Evolutionary conservation across 2,113 vertebrate species (phyloP), one percentile per base, ranked within the genome.

Genomic region (Setophaga coronata): DNA sequence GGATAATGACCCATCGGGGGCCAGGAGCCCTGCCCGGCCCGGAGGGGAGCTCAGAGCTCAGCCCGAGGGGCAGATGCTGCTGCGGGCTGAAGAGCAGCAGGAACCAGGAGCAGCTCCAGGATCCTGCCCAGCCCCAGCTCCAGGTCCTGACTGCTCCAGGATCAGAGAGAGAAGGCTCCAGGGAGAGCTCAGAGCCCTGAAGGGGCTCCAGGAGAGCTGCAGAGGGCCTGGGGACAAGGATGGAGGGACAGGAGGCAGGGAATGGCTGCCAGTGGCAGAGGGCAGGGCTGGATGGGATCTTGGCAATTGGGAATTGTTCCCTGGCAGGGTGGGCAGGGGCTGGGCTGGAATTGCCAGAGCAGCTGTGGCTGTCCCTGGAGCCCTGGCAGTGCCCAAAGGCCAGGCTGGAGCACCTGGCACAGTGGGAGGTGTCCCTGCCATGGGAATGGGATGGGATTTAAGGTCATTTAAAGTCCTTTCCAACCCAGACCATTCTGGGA

Each of bases 1-100:
- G 90, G 91, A 94, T 60, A 93, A 96, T 84, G 70, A 87, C 60
- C 87, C 95, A 16, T 42, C 72, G 19, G 89, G 96, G 94, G 87
- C 3, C 76, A 23, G 58, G 14, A 83, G 79, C 77, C 88, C 69
- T 13, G 57, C 25, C 88, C 69, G 16, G 57, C 17, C 66, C 50
- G 54, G 57, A 21, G n/a, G 26, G 24, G 47, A 40, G 70, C 69
- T 18, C 48, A 2, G 24, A 8, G 56, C 43, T 29, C 19, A 58
- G 43, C 51, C 79, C 13, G 50, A 28, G 19, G 6, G 26, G 8
- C 95, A 94, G 91, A 84, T 89, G 84, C 76, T 88, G 85, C 86
- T 3, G 60, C 10, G 2, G 51, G 45, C 10, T 26, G 9, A 4
- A 25, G 77, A 57, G 69, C 73, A 65, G 80, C 56, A 3, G 48